Evolutionary conservation across 2,113 vertebrate species (phyloP), one percentile per base, ranked within the genome.

Genomic region (Heterotilapia buettikoferi): DNA sequence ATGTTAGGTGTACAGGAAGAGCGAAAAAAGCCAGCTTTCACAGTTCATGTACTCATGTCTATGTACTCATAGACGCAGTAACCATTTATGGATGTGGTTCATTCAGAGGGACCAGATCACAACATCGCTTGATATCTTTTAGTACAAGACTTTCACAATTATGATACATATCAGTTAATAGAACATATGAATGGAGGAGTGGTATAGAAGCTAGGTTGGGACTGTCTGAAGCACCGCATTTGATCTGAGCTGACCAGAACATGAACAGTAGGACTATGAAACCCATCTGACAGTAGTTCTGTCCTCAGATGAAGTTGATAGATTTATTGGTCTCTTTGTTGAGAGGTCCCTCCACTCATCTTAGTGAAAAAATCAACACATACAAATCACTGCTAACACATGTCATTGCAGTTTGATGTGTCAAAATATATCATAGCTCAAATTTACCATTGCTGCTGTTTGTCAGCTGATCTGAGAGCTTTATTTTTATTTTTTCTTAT

Each of bases 181-280:
- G 40, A 26, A 73, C 14, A 29, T 0, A 76, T 45, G 0, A 47
- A 26, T 24, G n/a, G n/a, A 73, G 21, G 40, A 47, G 0, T 29
- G 24, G 43, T 11, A 12, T 50, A 76, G 6, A 47, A 31, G 43
- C 68, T 47, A 45, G 68, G 3, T 45, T 29, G 40, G 47, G 66
- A 24, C 6, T 73, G 38, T 18, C 7, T 43, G 40, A 45, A 45
- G 38, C 2, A 45, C 8, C 0, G 3, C 38, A 45, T 45, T 45
- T 73, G 68, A 73, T 43, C 2, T 5, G 38, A 73, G 68, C 68
- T 76, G 14, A 29, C 9, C 71, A 76, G 43, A 47, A 76, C 43
- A 31, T 76, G 24, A 1, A 5, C 71, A 12, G 24, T 26, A 29
- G 24, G 43, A 76, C 43, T 29, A 29, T 76, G 43, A 63, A 76